Evolutionary conservation across 2,797 vertebrate genomes (phyloP).

Genomic region (Danio albolineatus): DNA sequence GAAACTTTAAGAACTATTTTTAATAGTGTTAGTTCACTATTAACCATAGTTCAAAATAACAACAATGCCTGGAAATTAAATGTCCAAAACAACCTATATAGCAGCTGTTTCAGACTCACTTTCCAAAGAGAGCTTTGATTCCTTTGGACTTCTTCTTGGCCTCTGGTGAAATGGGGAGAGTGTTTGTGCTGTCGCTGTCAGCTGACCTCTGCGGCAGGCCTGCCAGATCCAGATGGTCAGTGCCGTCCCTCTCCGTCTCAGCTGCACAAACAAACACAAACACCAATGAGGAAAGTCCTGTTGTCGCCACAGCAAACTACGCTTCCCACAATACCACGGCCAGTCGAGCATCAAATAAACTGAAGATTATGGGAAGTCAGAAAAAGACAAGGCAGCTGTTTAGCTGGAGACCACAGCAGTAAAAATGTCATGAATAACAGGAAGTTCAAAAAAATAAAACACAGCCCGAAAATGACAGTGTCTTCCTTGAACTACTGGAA

Average conservation of each 20-base stretch:
- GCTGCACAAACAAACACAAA: constrained; percentile 78
- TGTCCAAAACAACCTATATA: not conserved
- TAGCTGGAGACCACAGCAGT: constrained; percentile 12
- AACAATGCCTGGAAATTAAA: not conserved
- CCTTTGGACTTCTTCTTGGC: constrained; percentile 93
- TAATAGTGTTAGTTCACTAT: not conserved
- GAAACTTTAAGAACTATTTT: too few relatives aligned
- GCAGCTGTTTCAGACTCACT: constrained; percentile 75
- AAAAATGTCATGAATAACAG: constrained; percentile 18
- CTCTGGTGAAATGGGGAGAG: constrained; percentile 87
- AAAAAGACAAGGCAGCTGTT: constrained; percentile 18
- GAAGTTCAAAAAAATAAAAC: constrained; percentile 10
- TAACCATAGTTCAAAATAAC: not conserved
- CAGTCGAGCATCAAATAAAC: constrained; percentile 30
- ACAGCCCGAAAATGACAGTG: not conserved
- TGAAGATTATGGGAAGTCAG: constrained; percentile 17
- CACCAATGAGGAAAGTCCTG: constrained; percentile 22
- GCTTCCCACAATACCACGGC: constrained; percentile 37
- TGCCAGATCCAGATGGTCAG: constrained; percentile 90
- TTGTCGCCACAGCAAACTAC: constrained; percentile 30
- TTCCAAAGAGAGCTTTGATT: constrained; percentile 95
- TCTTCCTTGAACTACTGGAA: constrained; percentile 35
- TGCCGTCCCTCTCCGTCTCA: constrained; percentile 87
- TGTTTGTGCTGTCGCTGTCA: constrained; percentile 82
- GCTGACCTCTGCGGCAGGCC: constrained; percentile 82